These are phyloP conservation scores for Stegodyphus dumicola DNA, from an alignment of 1,140 invertebrate species.

Conservation along the genomic window DNA sequence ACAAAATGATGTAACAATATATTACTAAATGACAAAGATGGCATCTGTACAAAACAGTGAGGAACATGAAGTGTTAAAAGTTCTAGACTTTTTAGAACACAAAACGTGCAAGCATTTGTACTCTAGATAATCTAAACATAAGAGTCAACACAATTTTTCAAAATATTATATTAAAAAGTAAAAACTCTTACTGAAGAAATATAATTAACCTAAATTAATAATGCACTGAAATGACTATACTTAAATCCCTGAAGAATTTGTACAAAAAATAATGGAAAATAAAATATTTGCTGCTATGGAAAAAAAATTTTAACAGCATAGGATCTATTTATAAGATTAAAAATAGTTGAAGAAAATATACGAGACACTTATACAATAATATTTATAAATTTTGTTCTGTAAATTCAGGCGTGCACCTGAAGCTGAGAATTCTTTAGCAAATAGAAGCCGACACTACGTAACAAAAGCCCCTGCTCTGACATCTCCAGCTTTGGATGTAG, in stretches of 20 bases:
- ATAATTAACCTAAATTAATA: too few species aligned
- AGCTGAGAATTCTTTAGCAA: neutral
- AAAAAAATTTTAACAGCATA: neutral
- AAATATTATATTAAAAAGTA: too few species aligned
- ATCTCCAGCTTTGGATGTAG: neutral
- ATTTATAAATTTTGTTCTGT: constrained; percentile 42
- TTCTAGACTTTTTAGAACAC: too few species aligned
- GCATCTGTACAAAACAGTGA: too few species aligned
- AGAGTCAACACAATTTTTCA: too few species aligned
- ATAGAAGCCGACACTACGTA: constrained; percentile 7
- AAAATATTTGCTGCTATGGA: neutral
- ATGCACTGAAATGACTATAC: too few species aligned
- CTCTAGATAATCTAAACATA: too few species aligned
- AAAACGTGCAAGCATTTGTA: too few species aligned
- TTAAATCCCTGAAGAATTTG: neutral
- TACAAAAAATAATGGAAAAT: neutral
- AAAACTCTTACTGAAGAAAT: too few species aligned
- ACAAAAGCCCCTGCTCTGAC: constrained; percentile 33
- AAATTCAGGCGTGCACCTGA: neutral
- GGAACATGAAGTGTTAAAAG: too few species aligned
- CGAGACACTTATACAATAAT: constrained; percentile 11
- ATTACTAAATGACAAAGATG: too few species aligned
- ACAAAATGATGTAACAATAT: too few species aligned
- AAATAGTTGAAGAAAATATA: neutral
- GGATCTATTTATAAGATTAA: neutral